Percentiles rank a stretch among this genome's conserved stretches.
phyloP scores from a whole-genome alignment of 2,113 vertebrate species.

The Psittacus erithacus region DNA sequence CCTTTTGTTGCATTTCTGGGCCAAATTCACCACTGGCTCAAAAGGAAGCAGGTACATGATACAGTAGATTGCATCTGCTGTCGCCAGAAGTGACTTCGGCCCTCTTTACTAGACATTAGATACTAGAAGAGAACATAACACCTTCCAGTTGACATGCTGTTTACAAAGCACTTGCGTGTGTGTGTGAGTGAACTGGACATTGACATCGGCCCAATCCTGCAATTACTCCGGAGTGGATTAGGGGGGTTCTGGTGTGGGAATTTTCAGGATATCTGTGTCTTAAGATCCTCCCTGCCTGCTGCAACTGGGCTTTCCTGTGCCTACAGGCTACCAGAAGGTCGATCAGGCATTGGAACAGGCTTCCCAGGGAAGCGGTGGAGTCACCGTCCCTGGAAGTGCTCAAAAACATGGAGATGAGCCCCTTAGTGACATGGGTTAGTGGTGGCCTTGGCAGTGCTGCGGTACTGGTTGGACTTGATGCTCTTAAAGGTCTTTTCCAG shows the following conservation, averaged over 20 bases:
- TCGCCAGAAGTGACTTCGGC: slow-evolving; percentile 62
- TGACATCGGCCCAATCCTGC: slow-evolving; percentile 45
- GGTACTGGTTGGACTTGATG: background rate
- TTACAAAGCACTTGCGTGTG: background rate
- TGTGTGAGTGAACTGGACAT: background rate
- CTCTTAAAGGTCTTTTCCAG: background rate
- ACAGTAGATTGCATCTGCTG: slow-evolving; percentile 44
- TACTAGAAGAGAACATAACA: slow-evolving; percentile 6
- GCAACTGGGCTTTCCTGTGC: background rate
- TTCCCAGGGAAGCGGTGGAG: background rate
- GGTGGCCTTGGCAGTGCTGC: background rate
- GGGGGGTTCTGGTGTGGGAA: background rate
- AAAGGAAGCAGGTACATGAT: slow-evolving; percentile 49
- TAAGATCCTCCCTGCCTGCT: background rate
- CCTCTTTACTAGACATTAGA: slow-evolving; percentile 7
- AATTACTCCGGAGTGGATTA: background rate
- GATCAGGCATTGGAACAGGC: background rate
- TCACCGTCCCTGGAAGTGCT: background rate
- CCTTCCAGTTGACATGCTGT: background rate
- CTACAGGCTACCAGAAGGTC: background rate
- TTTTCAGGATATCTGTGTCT: background rate
- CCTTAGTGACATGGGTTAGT: background rate
- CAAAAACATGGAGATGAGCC: background rate
- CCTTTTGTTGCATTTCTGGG: slow-evolving; percentile 46
- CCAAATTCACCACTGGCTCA: slow-evolving; percentile 60